Evolutionary conservation across 1,140 invertebrate genomes (phyloP), one percentile per base, ranked within the genome.

Genomic region (Tetramorium parvispinum): DNA sequence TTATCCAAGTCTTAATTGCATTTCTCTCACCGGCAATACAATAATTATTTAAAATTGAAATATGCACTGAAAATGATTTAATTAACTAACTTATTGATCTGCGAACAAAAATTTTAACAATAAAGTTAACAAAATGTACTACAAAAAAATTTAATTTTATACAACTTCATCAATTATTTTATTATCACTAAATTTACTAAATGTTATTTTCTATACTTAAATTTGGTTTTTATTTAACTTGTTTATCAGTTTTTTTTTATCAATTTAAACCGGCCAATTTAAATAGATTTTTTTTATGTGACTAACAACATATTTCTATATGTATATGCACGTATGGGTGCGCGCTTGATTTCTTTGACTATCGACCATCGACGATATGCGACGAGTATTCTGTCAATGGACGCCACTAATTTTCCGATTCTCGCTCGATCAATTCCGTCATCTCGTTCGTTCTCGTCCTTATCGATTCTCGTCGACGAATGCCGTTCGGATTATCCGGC

Each of bases 401-500:
- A 55, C 51, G 40, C 8, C 46, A 70, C 53, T 82, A 73, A 83
- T 83, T 83, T 73, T 49, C 40, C 53, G 13, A 73, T 59, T 61
- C 63, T 68, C 66, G 24, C 18, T 32, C 32, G 68, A 73, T 73
- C 53, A 59, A 57, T 83, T 59, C 49, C 65, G 43, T 55, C 49
- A 70, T 81, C 32, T 43, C 27, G 11, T 37, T 61, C 40, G 13
- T 59, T 8, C 32, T 55, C 46, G 4, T 68, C 46, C 18, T 78
- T 71, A 73, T 88, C 79, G 87, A 89, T 89, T 81, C 53, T 51
- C 51, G 57, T 87, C 66, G 73, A 65, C 53, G 68, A 68, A 88
- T 82, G 43, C 63, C 82, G 66, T 18, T 53, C 70, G 85, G 77
- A 89, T 89, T 89, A 89, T 87, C 85, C 85, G 40, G 18, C 27